Base-by-base conservation (phyloP, 2,797 vertebrate genomes). In the Rachycentron canadum region DNA sequence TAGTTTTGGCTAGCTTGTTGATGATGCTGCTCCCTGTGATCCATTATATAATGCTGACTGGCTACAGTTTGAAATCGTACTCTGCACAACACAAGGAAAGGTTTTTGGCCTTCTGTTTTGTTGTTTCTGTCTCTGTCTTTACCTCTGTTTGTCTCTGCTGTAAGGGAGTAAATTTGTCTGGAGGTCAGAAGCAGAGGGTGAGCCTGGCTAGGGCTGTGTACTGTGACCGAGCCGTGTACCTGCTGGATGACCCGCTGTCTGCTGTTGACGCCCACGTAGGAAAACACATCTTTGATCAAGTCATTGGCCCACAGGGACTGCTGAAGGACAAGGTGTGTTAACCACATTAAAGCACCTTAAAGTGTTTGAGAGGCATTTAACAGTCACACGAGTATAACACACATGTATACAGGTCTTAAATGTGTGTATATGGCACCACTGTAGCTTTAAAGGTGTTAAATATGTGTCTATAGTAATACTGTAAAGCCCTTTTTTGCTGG, bases 221-320 rank as follows among this genome's bases (percentile, higher is more conserved):
- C 91, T 97, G 96, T 47, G 91, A 97, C 79, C 91, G 95, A 0
- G 93, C 96, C 1, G 49, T 98, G 58, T 99, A 97, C 86, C 91
- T 99, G 70, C 91, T 99, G 21, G 98, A 99, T 0, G 98, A 99
- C 81, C 97, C 98, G 0, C 93, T 99, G 60, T 99, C 98, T 0
- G 98, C 98, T 0, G 98, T 99, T 4, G 98, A 99, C 0, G 96
- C 97, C n/a, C 97, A 99, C 1, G 98, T 99, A 8, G 98, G 98
- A 25, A 98, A 96, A 64, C 97, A 99, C 84, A 98, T 99, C 89
- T 99, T 99, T 79, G 97, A 99, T 21, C 95, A 96, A 16, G 97
- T 99, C 86, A 93, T 99, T 21, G 98, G 98, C 36, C 97, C 97
- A 3, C 97, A 95, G 81, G 98, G 98, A 26, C 86, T 99, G 45